phyloP scores from a whole-genome alignment of 2,113 vertebrate species.

The Anser cygnoides region DNA sequence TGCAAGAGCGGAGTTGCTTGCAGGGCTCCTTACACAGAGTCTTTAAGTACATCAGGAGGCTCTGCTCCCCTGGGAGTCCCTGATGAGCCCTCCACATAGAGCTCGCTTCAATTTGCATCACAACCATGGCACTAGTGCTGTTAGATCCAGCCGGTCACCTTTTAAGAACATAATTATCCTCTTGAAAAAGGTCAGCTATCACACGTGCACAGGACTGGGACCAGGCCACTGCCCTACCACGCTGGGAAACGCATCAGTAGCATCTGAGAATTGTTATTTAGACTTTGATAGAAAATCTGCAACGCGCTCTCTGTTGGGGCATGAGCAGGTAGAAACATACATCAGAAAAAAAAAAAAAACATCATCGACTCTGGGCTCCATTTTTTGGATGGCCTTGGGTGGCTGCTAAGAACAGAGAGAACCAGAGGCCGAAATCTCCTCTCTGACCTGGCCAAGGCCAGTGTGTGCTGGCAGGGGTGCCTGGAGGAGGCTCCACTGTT shows the following conservation, averaged over 20 bases:
- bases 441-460: background rate
- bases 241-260: background rate
- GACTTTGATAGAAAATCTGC: background rate
- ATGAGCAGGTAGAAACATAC: rapidly evolving
- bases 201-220: background rate
- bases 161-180: background rate
- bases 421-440: background rate
- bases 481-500: background rate
- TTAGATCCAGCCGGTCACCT: background rate
- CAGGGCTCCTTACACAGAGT: background rate
- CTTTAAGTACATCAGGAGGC: background rate
- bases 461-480: background rate
- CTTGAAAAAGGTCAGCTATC: background rate
- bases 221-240: background rate
- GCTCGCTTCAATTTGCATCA: background rate
- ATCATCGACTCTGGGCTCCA: background rate
- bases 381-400: background rate
- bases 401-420: background rate
- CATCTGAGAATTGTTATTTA: background rate
- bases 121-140: background rate
- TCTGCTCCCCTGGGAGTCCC: background rate
- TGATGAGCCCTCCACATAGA: background rate
- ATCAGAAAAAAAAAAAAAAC: background rate
- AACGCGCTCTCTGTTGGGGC: background rate
- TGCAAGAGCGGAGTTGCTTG: background rate